Evolutionary conservation across 1,140 invertebrate genomes (phyloP), one percentile per base, ranked within the genome.

Genomic region (Drosophila pectinifera): DNA sequence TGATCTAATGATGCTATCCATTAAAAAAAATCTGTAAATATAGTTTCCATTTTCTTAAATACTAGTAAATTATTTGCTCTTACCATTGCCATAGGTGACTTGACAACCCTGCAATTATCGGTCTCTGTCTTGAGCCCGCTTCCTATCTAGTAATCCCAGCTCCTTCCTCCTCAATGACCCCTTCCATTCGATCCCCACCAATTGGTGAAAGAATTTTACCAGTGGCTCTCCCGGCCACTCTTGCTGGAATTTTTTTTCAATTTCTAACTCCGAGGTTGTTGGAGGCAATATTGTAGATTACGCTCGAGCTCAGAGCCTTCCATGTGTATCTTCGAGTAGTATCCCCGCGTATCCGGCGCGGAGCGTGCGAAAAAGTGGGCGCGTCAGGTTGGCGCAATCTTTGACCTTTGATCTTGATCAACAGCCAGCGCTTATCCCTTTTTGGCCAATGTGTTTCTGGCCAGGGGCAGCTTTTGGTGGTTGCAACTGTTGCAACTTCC

Each of bases 331-430:
- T 82, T 45, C 45, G 51, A 39, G 76, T 72, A 76, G 62, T 73
- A 76, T 79, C 51, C 64, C 51, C 64, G 73, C 61, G 65, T 61
- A 75, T 88, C 80, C 84, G 84, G 77, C 83, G 75, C 42, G 56
- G 59, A 88, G 77, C 84, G 84, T 89, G 84, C 84, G 84, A 89
- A 89, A 89, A 89, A 90, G 84, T 89, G 80, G 84, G 84, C 84
- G 84, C 54, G 69, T 42, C 62, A 59, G 84, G 84, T 84, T 89
- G 70, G 76, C 85, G 62, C 84, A 89, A 89, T 89, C 84, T 89
- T 78, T 80, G 80, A 89, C 84, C 84, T 89, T 89, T 89, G 84
- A 89, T 89, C 84, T 88, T 78, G 85, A 88, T 82, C 78, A 53
- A 78, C 59, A 70, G 48, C 41, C 42, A 69, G 34, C 18, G 16